Evolutionary conservation across 2,113 vertebrate species (phyloP).

Genomic region (Phrynosoma blainvillii): DNA sequence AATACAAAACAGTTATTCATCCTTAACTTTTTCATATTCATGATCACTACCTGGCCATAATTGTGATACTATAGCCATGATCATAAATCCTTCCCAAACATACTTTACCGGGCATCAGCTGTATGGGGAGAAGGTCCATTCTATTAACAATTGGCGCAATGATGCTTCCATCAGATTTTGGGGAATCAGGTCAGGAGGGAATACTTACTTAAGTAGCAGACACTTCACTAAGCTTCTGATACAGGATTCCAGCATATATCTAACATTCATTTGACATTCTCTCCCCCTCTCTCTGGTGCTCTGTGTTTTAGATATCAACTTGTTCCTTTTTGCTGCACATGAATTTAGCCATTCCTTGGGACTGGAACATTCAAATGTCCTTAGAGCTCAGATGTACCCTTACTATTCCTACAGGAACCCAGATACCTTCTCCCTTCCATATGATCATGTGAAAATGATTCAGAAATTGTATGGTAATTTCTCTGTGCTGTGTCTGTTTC

Average conservation of each 20-base stretch:
- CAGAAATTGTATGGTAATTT: constrained; percentile 83
- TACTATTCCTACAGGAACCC: constrained; percentile 65
- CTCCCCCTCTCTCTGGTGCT: not conserved
- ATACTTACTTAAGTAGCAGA: too few relatives aligned
- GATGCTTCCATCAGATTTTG: too few relatives aligned
- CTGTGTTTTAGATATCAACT: constrained; percentile 75
- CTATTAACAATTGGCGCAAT: too few relatives aligned
- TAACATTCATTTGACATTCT: not conserved
- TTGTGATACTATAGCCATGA: too few relatives aligned
- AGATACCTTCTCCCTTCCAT: constrained; percentile 71
- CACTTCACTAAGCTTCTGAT: too few relatives aligned
- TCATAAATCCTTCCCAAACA: too few relatives aligned
- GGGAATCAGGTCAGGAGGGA: too few relatives aligned
- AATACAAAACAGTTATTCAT: too few relatives aligned
- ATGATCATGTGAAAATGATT: constrained; percentile 79
- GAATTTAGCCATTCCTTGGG: constrained; percentile 89
- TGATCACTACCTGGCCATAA: too few relatives aligned
- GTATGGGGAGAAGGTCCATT: too few relatives aligned
- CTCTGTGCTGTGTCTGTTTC: not conserved
- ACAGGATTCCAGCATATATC: not conserved
- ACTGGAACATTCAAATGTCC: constrained; percentile 80
- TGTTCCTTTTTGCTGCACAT: constrained; percentile 81
- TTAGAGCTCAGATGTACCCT: constrained; percentile 84
- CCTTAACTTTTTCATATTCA: too few relatives aligned
- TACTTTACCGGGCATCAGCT: too few relatives aligned